These are phyloP conservation scores for Morone saxatilis DNA, from an alignment of 2,113 vertebrate species.

Conservation along the genomic window DNA sequence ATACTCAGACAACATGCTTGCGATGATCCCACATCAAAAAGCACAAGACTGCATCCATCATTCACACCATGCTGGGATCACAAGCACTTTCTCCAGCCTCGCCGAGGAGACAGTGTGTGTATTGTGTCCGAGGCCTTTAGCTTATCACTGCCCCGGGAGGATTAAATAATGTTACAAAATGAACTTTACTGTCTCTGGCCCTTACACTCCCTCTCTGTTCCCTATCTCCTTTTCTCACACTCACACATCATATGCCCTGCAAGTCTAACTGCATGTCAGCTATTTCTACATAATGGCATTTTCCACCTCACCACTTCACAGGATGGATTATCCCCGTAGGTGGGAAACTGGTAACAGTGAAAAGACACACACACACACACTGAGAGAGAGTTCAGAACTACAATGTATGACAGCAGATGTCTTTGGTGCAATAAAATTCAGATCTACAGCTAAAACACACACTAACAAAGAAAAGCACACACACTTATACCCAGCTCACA, in stretches of 20 bases:
- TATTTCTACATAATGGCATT: slow-evolving; percentile 80
- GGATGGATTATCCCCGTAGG: slow-evolving; percentile 80
- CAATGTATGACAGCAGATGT: slow-evolving; percentile 39
- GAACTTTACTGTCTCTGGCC: slow-evolving; percentile 60
- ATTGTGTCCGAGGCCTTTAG: slow-evolving; percentile 52
- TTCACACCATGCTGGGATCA: slow-evolving; percentile 31
- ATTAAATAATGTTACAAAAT: slow-evolving; percentile 74
- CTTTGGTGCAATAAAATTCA: slow-evolving; percentile 40
- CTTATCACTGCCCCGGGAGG: slow-evolving; percentile 62
- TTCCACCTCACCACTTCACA: slow-evolving; percentile 79
- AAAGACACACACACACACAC: slow-evolving; percentile 31
- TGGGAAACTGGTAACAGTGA: slow-evolving; percentile 73
- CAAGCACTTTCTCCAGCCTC: slow-evolving; percentile 13
- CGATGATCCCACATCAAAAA: slow-evolving; percentile 25
- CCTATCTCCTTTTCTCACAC: slow-evolving; percentile 53
- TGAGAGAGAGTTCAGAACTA: slow-evolving; percentile 29
- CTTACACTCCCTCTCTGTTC: slow-evolving; percentile 42
- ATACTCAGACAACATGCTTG: background rate
- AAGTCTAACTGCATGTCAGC: slow-evolving; percentile 75
- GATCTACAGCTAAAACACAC: slow-evolving; percentile 42
- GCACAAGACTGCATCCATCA: slow-evolving; percentile 33
- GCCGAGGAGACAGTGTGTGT: background rate
- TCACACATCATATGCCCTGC: slow-evolving; percentile 54
- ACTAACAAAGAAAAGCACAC: slow-evolving; percentile 21
- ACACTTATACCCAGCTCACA: slow-evolving; percentile 3